Conservation (phyloP, 2,888 invertebrate genomes). For the Stegana nigrithorax region DNA sequence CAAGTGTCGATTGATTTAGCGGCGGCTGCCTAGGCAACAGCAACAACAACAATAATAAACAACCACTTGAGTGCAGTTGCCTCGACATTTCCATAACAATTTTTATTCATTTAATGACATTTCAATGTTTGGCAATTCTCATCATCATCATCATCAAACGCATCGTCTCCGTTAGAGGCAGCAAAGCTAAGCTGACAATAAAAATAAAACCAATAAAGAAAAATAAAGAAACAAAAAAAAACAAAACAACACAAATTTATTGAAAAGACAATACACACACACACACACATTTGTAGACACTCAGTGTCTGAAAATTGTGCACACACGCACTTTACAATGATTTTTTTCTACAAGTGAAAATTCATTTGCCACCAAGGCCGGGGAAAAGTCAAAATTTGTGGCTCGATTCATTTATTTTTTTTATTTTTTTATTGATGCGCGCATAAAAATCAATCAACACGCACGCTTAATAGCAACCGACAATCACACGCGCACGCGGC, state of each 20-base stretch:
- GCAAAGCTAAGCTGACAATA: too few species aligned
- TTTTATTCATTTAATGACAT: conserved; percentile 21
- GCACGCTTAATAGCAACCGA: conserved; percentile 29
- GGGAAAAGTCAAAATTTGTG: neutral
- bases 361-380: too few species aligned
- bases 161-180: too few species aligned
- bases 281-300: neutral
- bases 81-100: too few species aligned
- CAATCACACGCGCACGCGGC: neutral
- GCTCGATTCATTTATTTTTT: too few species aligned
- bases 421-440: conserved; percentile 24
- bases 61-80: neutral
- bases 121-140: conserved; percentile 7
- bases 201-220: neutral
- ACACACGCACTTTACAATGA: too few species aligned
- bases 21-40: neutral
- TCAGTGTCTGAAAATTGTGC: too few species aligned
- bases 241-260: too few species aligned
- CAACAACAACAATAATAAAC: too few species aligned
- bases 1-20: conserved; percentile 21
- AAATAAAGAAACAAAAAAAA: too few species aligned
- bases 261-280: conserved; percentile 5
- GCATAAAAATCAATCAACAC: conserved; percentile 39
- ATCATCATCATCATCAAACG: too few species aligned
- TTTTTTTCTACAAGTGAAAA: too few species aligned